Percentiles rank a stretch among this genome's conserved stretches.
Conservation (phyloP, 2,113 vertebrate species). For the Cebus imitator region DNA sequence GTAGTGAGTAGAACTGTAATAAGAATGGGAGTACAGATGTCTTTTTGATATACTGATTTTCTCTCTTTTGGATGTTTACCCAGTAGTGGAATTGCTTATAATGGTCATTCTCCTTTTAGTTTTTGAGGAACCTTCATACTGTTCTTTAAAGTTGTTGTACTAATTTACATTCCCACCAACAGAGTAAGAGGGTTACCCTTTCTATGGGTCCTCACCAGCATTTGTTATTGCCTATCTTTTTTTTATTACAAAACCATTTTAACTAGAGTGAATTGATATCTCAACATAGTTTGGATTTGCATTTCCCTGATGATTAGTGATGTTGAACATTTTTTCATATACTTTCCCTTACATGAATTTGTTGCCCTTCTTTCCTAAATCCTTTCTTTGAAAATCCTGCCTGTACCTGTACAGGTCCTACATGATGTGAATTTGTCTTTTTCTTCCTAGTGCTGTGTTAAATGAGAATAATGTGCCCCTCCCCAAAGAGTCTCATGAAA, state of each 20-base stretch:
- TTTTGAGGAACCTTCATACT: background rate
- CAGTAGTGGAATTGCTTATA: background rate
- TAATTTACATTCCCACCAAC: background rate
- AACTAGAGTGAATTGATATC: background rate
- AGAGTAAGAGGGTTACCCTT: background rate
- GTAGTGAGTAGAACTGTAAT: background rate
- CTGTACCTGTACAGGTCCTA: background rate
- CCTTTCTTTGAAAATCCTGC: background rate
- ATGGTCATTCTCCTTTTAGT: background rate
- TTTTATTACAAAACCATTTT: background rate
- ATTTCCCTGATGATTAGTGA: background rate
- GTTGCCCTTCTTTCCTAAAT: background rate
- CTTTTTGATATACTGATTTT: background rate
- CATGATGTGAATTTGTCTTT: conserved; percentile 37
- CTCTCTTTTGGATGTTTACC: background rate
- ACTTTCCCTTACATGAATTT: background rate
- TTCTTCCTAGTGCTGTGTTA: conserved; percentile 67
- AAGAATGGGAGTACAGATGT: background rate
- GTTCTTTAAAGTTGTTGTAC: background rate
- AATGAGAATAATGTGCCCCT: conserved; percentile 65
- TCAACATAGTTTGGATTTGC: background rate
- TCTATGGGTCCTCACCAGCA: background rate
- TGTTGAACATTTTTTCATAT: background rate
- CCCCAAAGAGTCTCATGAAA: conserved; percentile 66
- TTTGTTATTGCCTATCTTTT: background rate